phyloP scores from a whole-genome alignment of 2,113 vertebrate genomes.

The Platysteira castanea region DNA sequence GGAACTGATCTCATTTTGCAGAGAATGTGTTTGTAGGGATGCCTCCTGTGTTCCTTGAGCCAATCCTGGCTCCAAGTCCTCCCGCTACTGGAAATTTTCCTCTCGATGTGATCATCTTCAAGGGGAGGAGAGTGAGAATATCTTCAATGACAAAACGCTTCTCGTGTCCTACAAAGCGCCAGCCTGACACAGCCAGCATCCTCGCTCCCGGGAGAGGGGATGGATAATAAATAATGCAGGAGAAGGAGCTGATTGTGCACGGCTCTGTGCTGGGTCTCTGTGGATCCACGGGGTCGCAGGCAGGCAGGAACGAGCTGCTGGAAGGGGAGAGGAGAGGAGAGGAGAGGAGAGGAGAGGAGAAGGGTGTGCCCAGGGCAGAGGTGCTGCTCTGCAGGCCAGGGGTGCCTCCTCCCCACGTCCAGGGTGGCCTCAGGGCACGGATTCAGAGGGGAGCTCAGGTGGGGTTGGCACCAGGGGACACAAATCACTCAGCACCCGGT shows the following conservation, averaged over 20 bases:
- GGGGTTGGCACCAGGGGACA: too few species aligned
- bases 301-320: not conserved
- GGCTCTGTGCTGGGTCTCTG: not conserved
- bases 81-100: not conserved
- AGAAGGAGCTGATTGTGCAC: not conserved
- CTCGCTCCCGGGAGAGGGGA: not conserved
- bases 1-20: not conserved
- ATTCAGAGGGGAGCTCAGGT: accelerated
- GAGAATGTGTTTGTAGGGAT: not conserved
- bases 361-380: too few species aligned
- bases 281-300: not conserved
- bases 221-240: not conserved
- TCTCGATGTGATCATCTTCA: not conserved
- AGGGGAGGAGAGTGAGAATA: not conserved
- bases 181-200: not conserved
- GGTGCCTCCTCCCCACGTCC: not conserved
- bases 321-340: not conserved
- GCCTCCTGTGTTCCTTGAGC: not conserved
- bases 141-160: constrained; percentile 4
- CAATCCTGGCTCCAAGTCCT: not conserved
- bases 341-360: not conserved
- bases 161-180: not conserved
- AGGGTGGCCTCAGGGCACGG: accelerated
- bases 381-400: not conserved
- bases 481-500: not conserved